Conservation (phyloP, 2,797 vertebrate genomes). For the Pangasius mekongensis region DNA sequence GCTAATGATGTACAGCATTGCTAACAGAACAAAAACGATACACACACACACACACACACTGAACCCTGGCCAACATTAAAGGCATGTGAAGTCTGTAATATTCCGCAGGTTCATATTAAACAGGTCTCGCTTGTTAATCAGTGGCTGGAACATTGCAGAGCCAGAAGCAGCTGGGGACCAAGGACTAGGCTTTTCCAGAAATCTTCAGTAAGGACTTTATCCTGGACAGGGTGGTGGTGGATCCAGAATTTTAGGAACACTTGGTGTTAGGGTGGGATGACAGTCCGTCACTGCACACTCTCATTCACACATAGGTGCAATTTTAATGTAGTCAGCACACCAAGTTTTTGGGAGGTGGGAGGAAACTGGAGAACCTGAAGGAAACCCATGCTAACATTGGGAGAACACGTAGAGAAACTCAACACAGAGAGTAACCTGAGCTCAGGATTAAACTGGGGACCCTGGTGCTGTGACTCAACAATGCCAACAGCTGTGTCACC, state of each 20-base stretch:
- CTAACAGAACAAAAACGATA: background rate
- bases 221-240: background rate
- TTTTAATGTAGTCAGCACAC: background rate
- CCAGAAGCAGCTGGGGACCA: background rate
- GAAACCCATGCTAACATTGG: background rate
- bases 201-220: background rate
- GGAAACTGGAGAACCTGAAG: background rate
- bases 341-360: background rate
- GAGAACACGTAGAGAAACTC: background rate
- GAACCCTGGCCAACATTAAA: background rate
- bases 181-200: background rate
- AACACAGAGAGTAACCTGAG: background rate
- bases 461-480: background rate
- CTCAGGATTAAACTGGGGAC: background rate
- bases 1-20: background rate
- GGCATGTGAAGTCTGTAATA: background rate
- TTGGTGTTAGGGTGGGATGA: background rate
- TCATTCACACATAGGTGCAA: background rate
- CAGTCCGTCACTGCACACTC: background rate
- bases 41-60: too few relatives aligned
- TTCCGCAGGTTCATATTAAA: background rate
- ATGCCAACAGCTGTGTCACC: background rate
- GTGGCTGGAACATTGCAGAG: background rate
- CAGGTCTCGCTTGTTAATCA: background rate
- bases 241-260: background rate